Evolutionary conservation across 2,797 vertebrate species (phyloP), one percentile per base, ranked within the genome.

Genomic region (Champsocephalus gunnari): DNA sequence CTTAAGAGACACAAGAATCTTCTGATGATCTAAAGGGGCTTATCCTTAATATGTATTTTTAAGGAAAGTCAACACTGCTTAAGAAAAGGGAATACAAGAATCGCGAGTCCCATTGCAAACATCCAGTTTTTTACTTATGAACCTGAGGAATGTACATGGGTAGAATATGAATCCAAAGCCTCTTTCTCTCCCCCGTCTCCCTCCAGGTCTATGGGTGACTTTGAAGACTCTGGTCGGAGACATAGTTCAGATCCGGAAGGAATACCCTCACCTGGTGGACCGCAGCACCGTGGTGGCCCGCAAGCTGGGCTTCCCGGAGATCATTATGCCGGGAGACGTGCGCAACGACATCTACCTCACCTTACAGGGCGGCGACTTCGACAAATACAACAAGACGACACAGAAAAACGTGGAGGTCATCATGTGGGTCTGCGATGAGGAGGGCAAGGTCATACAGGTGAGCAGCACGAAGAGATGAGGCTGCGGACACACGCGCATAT

Each of bases 291-390:
- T 96, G 48, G 97, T 99, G 71, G 97, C 98, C 48, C 95, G 98
- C 67, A 99, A 99, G 80, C 92, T 99, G 84, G 98, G 98, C 75
- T 99, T 99, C 89, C 98, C 98, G 0, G 98, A 99, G 93, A 99
- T 99, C 88, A 99, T 99, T 72, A 99, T 99, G 98, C 98, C 98
- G 51, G 98, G 98, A 38, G 98, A 99, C 74, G 94, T 99, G 70
- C 96, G 98, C 79, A 99, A 99, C n/a, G 98, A 99, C 90, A 99
- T 99, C 89, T 99, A 99, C 88, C 94, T 99, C 74, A 99, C 96
- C 8, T 75, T 99, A 75, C 83, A 96, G 50, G 92, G 94, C 0
- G 98, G 98, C 19, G 98, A 99, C 93, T 98, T 98, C 47, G 98
- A 99, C 95, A 99, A 98, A 77, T 99, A 97, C 94, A 99, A 97